Base-by-base conservation (phyloP, 2,113 vertebrate genomes). In the Mormoops blainvillei region DNA sequence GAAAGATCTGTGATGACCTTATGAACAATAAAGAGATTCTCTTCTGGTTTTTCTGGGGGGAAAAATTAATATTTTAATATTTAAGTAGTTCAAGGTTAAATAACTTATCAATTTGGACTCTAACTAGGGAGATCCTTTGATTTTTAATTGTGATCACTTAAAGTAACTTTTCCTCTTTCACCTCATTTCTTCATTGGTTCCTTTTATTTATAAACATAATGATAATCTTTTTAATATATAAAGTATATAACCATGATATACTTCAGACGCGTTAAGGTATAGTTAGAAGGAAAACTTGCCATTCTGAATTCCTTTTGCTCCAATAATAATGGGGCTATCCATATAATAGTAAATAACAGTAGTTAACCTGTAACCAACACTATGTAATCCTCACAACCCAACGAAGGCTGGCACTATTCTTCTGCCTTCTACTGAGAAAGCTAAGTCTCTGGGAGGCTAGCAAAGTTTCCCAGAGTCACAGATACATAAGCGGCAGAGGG, bases 11-110 rank as follows among this genome's bases (percentile, higher is more conserved):
- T 96, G 48, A 98, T 1, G 92, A 97, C 96, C 88, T 97, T 97
- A 58, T 77, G 97, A 52, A 94, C 85, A 4, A 52, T 94, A 81
- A 94, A 97, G n/a, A 88, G 52, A 0, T 45, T 92, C 77, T 97
- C 98, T 84, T 98, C 98, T 90, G 1, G 93, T 52, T 97, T 98
- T 96, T 95, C 98, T 98, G 90, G 68, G n/a, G n/a, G n/a, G n/a
- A n/a, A 98, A 97, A 91, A 97, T 28, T 89, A 95, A 48, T 68
- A 87, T 58, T 61, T 13, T 68, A 92, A 74, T n/a, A 87, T 43
- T 96, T 77, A 84, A 73, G 73, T 43, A 78, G 24, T 61, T 92
- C 26, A 90, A 80, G 5, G 24, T n/a, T 58, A 89, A 86, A 86
- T 41, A 87, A 52, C 63, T 71, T n/a, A 43, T 45, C 45, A 95